A percentile compares a stretch with the other conserved stretches of the same genome.
These are phyloP conservation scores for Itoplectis maculator DNA, from an alignment of 2,888 invertebrate species.

Conservation along the genomic window DNA sequence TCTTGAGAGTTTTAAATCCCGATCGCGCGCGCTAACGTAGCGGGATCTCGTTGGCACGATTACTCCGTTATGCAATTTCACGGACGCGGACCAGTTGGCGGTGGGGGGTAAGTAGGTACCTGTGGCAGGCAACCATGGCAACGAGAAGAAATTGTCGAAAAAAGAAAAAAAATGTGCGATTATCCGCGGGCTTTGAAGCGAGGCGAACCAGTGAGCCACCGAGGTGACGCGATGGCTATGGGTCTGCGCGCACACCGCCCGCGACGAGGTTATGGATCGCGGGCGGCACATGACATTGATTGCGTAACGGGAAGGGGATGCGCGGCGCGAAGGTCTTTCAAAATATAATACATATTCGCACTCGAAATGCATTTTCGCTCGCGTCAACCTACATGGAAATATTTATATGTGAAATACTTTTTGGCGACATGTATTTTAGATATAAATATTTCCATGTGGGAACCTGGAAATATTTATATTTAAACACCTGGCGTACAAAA, in stretches of 20 bases:
- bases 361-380: too few species aligned
- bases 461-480: too few species aligned
- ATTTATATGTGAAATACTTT: not conserved
- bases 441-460: not conserved
- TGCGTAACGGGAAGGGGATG: constrained; percentile 41
- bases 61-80: constrained; percentile 43
- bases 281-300: constrained; percentile 19
- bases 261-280: not conserved
- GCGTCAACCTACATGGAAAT: too few species aligned
- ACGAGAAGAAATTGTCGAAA: constrained; percentile 16
- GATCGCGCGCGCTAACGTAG: not conserved
- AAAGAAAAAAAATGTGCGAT: constrained; percentile 13
- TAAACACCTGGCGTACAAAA: too few species aligned
- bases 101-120: too few species aligned
- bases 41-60: constrained; percentile 18
- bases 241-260: not conserved
- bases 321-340: not conserved
- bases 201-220: constrained; percentile 4
- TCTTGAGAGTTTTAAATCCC: not conserved
- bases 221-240: constrained; percentile 4
- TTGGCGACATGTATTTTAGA: too few species aligned
- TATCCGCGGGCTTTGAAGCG: constrained; percentile 3
- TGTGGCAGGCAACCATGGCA: not conserved
- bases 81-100: not conserved
- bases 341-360: not conserved